phyloP scores from a whole-genome alignment of 2,113 vertebrate genomes.

The Cyanistes caeruleus region DNA sequence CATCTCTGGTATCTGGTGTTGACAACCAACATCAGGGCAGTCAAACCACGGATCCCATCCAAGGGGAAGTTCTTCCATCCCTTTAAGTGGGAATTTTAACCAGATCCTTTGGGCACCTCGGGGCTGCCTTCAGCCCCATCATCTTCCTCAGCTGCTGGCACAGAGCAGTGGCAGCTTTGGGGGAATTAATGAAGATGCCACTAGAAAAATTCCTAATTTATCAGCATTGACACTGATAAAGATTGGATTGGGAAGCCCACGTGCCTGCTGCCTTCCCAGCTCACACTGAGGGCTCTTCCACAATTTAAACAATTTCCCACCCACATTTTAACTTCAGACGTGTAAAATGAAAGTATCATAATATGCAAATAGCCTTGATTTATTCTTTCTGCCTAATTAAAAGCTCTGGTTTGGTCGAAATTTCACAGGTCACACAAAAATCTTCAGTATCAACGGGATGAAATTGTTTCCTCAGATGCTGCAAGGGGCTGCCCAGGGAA shows the following conservation, averaged over 20 bases:
- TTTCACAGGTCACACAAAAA: not conserved
- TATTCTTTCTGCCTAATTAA: constrained; percentile 1
- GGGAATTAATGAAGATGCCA: constrained; percentile 11
- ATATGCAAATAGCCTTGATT: constrained; percentile 6
- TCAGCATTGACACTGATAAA: not conserved
- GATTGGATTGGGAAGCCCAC: not conserved
- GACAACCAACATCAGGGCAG: not conserved
- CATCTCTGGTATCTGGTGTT: not conserved
- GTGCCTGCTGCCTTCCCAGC: not conserved
- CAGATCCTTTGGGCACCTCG: not conserved
- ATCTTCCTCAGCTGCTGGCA: not conserved
- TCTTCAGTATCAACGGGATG: not conserved
- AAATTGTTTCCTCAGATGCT: not conserved
- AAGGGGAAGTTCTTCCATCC: not conserved
- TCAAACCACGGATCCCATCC: not conserved
- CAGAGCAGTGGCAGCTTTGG: not conserved
- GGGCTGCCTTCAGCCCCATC: not conserved
- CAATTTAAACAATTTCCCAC: constrained; percentile 5
- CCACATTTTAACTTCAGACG: not conserved
- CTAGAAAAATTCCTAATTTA: not conserved
- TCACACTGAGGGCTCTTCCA: not conserved
- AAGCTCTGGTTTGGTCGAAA: not conserved
- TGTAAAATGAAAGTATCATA: not conserved
- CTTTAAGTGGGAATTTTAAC: not conserved
- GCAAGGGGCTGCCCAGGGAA: not conserved